Evolutionary conservation across 2,797 vertebrate species (phyloP), one percentile per base, ranked within the genome.

Genomic region (Coilia nasus): DNA sequence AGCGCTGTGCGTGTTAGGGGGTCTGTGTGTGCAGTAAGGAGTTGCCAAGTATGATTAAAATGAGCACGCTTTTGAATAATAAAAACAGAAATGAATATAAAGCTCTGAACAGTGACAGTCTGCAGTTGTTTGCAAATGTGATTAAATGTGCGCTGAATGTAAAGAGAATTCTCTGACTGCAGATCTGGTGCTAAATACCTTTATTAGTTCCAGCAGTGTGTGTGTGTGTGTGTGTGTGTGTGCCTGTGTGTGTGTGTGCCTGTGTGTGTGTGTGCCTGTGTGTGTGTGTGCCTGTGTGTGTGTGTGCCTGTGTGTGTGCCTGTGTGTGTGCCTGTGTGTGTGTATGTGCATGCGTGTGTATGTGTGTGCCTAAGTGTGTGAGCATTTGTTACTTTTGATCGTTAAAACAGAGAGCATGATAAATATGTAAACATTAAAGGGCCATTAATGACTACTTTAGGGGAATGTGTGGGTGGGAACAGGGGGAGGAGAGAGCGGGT

Each of bases 391-490:
- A 86, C 86, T 86, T 88, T 87, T 87, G 82, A 83, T 89, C 85
- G 83, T 89, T 90, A 89, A 88, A 88, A 85, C 82, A 60, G 81
- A 88, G 88, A 75, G 85, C 84, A 85, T 89, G 90, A 90, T 90
- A 82, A 90, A 90, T 90, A 87, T 86, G 81, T 78, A 31, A 82
- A 89, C 90, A 90, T 90, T 90, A 90, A 90, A 89, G 85, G 57
- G 81, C 88, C 90, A 85, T 90, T 90, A 90, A 89, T 87, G 83
- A 83, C 78, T 81, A 88, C 90, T 89, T 46, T 84, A 87, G 85
- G 86, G 85, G 83, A 83, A 80, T 10, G 31, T 62, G 86, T 85
- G 84, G 60, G 88, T 80, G 83, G 62, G 60, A 67, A 67, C 28
- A 7, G 64, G 64, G 25, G 64, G 64, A 92, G 88, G 87, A 89